These are phyloP conservation scores for Olivierus martensii DNA, from an alignment of 1,140 invertebrate species.

Conservation along the genomic window DNA sequence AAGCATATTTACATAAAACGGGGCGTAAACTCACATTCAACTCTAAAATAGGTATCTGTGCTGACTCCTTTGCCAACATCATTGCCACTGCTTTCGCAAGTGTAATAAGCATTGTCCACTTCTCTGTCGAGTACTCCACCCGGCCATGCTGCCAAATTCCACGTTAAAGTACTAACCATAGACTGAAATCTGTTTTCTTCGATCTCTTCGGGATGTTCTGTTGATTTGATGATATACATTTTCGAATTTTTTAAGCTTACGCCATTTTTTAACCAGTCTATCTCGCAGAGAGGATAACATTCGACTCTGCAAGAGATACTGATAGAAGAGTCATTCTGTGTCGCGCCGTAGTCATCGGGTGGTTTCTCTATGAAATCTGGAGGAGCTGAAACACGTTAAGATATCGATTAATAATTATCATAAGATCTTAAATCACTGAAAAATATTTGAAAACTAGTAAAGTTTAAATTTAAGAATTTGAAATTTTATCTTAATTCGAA, in stretches of 20 bases:
- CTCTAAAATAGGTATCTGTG: constrained; percentile 62
- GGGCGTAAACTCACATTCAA: constrained; percentile 61
- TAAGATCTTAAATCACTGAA: too few relatives aligned
- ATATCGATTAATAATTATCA: too few relatives aligned
- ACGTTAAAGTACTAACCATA: constrained; percentile 61
- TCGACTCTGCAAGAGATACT: constrained; percentile 73
- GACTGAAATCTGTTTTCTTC: constrained; percentile 67
- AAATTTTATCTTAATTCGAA: too few relatives aligned
- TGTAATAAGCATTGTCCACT: constrained; percentile 64
- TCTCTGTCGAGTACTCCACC: constrained; percentile 54
- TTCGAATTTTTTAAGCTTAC: constrained; percentile 13
- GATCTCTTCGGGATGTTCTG: constrained; percentile 48
- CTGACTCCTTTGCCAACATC: constrained; percentile 52
- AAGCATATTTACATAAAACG: background rate
- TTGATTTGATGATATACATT: constrained; percentile 37
- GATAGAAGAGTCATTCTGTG: constrained; percentile 55
- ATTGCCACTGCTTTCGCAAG: constrained; percentile 62
- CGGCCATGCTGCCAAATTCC: constrained; percentile 70
- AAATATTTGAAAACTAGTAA: too few relatives aligned
- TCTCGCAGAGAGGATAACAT: constrained; percentile 65
- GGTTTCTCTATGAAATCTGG: constrained; percentile 71
- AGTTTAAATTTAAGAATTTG: too few relatives aligned
- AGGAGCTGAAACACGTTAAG: constrained; percentile 54
- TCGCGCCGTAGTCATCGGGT: constrained; percentile 59
- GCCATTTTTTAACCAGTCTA: constrained; percentile 68